A percentile compares a stretch with the other conserved stretches of the same genome.
Conservation (phyloP, 2,113 vertebrate species). For the Gasterosteus nipponicus region DNA sequence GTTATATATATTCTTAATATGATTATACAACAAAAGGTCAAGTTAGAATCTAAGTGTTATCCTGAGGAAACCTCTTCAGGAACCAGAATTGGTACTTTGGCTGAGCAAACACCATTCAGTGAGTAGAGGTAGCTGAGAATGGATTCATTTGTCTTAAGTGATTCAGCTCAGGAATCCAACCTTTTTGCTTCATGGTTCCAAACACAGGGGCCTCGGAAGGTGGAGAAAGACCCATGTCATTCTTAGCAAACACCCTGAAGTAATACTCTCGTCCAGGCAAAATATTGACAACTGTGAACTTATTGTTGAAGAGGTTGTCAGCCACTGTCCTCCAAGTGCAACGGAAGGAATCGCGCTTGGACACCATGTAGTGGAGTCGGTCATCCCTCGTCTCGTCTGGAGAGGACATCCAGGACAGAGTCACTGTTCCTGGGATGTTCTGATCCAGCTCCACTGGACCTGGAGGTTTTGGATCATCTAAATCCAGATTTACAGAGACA, state of each 20-base stretch:
- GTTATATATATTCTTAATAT: background rate
- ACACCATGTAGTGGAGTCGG: slow-evolving; percentile 85
- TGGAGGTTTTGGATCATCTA: slow-evolving; percentile 87
- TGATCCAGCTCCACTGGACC: slow-evolving; percentile 84
- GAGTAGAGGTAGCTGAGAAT: background rate
- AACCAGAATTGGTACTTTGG: background rate
- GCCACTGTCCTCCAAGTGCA: slow-evolving; percentile 81
- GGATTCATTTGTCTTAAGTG: background rate
- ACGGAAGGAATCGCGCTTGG: slow-evolving; percentile 82
- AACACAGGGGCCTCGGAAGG: slow-evolving; percentile 85
- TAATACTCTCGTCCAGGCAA: slow-evolving; percentile 87
- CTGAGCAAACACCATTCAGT: background rate
- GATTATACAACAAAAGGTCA: background rate
- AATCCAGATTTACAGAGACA: slow-evolving; percentile 10
- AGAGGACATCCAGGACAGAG: slow-evolving; percentile 87
- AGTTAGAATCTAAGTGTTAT: background rate
- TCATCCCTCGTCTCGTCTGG: slow-evolving; percentile 84
- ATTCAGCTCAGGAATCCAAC: slow-evolving; percentile 61
- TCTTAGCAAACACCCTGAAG: slow-evolving; percentile 91
- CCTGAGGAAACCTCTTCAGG: background rate
- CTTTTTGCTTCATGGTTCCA: slow-evolving; percentile 76
- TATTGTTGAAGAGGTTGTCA: slow-evolving; percentile 87
- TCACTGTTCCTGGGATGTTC: slow-evolving; percentile 87
- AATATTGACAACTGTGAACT: slow-evolving; percentile 84
- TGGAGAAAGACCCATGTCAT: slow-evolving; percentile 84